These are phyloP conservation scores for Anseranas semipalmata DNA, from an alignment of 2,113 vertebrate species.

Conservation along the genomic window DNA sequence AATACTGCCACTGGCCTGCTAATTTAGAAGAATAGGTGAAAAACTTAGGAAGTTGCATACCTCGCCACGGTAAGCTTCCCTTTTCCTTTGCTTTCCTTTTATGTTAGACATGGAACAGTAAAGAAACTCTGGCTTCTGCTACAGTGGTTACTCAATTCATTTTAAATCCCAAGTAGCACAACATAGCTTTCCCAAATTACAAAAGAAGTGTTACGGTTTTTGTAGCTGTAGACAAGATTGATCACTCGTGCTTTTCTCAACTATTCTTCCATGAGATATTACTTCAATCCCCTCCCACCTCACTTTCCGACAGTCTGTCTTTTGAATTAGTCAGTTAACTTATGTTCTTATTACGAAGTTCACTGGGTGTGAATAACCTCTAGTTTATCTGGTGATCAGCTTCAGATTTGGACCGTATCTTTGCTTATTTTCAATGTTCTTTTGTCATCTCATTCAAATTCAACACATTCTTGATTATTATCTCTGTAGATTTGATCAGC, in stretches of 20 bases:
- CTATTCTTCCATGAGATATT: background rate
- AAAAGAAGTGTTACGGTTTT: background rate
- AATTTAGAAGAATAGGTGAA: conserved; percentile 74
- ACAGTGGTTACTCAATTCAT: background rate
- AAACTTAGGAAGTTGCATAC: conserved; percentile 70
- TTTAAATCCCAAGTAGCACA: background rate
- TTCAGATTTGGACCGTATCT: background rate
- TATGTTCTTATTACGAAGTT: background rate
- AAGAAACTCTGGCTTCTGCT: conserved; percentile 16
- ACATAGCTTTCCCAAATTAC: background rate
- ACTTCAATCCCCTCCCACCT: background rate
- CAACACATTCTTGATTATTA: conserved; percentile 5
- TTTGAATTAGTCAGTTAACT: background rate
- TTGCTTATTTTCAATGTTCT: background rate
- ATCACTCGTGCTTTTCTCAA: background rate
- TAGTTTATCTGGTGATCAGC: background rate
- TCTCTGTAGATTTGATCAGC: background rate
- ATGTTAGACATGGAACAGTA: conserved; percentile 24
- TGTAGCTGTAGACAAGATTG: background rate
- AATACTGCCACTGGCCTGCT: conserved; percentile 70
- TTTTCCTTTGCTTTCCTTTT: conserved; percentile 58
- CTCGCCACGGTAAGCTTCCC: conserved; percentile 61
- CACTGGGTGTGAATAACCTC: conserved; percentile 71
- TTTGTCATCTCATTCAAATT: conserved; percentile 32
- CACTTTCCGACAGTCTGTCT: background rate